Evolutionary conservation across 2,113 vertebrate species (phyloP).

Genomic region (Nyctereutes procyonoides): DNA sequence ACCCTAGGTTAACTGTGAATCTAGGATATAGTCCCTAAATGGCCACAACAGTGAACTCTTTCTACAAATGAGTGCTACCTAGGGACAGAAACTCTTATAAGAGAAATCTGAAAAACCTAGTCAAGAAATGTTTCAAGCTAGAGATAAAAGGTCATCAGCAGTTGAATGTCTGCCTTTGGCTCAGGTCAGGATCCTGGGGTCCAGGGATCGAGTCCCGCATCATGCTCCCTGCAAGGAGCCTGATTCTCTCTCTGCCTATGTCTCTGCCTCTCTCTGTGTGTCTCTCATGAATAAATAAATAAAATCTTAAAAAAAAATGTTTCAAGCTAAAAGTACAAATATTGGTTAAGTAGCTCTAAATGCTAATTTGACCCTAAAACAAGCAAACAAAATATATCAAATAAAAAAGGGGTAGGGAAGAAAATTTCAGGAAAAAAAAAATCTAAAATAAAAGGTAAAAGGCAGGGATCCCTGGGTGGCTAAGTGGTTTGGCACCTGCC

Average conservation of each 20-base stretch:
- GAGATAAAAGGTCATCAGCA: too few species aligned
- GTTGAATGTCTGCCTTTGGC: too few species aligned
- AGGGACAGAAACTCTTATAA: background rate
- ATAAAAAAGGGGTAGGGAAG: background rate
- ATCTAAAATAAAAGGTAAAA: background rate
- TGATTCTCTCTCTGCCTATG: too few species aligned
- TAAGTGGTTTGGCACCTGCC: too few species aligned
- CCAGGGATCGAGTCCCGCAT: too few species aligned
- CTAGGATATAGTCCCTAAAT: background rate
- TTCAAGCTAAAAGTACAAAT: slow-evolving; percentile 59
- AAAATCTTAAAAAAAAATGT: slow-evolving; percentile 46
- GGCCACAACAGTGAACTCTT: background rate
- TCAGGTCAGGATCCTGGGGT: too few species aligned
- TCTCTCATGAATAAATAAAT: too few species aligned
- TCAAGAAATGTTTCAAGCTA: slow-evolving; percentile 42
- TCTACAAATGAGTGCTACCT: slow-evolving; percentile 1
- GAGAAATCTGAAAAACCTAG: slow-evolving; percentile 50
- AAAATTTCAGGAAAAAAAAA: background rate
- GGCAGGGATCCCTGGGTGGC: background rate
- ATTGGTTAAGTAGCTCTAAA: slow-evolving; percentile 31
- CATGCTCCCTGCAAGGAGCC: too few species aligned
- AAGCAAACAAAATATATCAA: slow-evolving; percentile 1
- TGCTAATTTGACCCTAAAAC: slow-evolving; percentile 31
- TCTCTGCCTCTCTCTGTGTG: too few species aligned
- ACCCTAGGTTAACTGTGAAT: background rate